Evolutionary conservation across 2,888 invertebrate genomes (phyloP).

Genomic region (Disparrhopalites patrizii): DNA sequence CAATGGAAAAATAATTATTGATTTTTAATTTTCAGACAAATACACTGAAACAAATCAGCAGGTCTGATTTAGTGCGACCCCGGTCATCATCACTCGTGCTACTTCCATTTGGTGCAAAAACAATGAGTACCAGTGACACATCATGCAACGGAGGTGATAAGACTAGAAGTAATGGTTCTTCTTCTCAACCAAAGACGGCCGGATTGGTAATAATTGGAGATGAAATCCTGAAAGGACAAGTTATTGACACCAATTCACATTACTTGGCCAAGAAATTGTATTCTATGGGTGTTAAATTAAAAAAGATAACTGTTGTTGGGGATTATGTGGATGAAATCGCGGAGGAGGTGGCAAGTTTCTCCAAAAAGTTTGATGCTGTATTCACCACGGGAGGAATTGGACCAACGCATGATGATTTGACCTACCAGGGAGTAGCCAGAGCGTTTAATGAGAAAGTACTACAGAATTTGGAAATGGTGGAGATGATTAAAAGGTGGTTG

Average conservation of each 20-base stretch:
- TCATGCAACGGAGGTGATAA: too few relatives aligned
- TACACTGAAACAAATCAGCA: too few relatives aligned
- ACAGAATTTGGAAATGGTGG: slow-evolving; percentile 54
- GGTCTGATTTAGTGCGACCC: too few relatives aligned
- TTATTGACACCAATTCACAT: slow-evolving; percentile 65
- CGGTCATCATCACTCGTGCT: too few relatives aligned
- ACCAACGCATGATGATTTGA: slow-evolving; percentile 73
- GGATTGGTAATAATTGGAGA: slow-evolving; percentile 65
- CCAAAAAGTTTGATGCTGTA: slow-evolving; percentile 61
- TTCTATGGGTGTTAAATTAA: slow-evolving; percentile 61
- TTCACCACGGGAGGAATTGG: slow-evolving; percentile 73
- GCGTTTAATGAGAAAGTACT: slow-evolving; percentile 56
- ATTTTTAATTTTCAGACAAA: too few relatives aligned
- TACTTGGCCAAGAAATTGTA: slow-evolving; percentile 62
- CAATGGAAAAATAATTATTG: too few relatives aligned
- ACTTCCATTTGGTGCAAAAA: too few relatives aligned
- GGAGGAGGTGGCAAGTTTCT: slow-evolving; percentile 61
- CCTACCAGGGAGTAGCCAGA: slow-evolving; percentile 64
- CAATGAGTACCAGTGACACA: too few relatives aligned
- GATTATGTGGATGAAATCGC: slow-evolving; percentile 64
- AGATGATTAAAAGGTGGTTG: slow-evolving; percentile 51
- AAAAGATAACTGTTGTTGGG: slow-evolving; percentile 63
- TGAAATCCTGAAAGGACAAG: slow-evolving; percentile 67
- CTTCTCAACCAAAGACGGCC: slow-evolving; percentile 38
- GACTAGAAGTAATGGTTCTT: too few relatives aligned